Conservation (phyloP, 2,797 vertebrate genomes). For the Erethizon dorsatum region DNA sequence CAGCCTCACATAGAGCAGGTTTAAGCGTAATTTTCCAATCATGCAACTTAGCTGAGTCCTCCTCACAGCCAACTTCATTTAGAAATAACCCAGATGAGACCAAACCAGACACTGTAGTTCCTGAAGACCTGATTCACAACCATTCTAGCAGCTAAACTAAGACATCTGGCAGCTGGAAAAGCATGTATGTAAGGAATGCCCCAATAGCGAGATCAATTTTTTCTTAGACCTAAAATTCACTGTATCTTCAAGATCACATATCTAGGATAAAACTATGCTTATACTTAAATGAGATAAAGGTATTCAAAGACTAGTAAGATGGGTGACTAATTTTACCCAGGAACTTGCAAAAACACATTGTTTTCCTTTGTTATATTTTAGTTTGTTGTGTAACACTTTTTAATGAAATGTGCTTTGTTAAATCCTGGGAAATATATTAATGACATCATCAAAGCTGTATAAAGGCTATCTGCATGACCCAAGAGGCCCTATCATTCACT, state of each 20-base stretch:
- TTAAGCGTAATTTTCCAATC: neutral
- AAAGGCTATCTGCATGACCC: neutral
- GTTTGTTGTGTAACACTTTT: neutral
- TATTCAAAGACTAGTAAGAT: neutral
- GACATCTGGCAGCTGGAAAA: neutral
- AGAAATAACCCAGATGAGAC: neutral
- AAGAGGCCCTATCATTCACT: neutral
- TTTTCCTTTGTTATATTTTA: neutral
- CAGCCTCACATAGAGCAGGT: neutral
- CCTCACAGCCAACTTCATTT: neutral
- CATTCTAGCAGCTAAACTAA: neutral
- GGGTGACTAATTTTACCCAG: neutral
- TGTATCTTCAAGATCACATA: neutral
- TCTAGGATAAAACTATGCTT: neutral
- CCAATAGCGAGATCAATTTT: neutral
- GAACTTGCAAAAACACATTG: neutral
- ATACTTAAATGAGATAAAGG: constrained; percentile 14
- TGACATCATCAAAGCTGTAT: neutral
- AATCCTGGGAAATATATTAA: constrained; percentile 24
- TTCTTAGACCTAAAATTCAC: neutral
- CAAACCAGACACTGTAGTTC: neutral
- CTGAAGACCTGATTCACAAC: neutral
- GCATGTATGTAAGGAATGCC: neutral
- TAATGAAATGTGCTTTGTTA: neutral
- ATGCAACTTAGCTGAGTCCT: neutral